phyloP scores from a whole-genome alignment of 2,113 vertebrate genomes.

The Microcebus lehilahytsara region DNA sequence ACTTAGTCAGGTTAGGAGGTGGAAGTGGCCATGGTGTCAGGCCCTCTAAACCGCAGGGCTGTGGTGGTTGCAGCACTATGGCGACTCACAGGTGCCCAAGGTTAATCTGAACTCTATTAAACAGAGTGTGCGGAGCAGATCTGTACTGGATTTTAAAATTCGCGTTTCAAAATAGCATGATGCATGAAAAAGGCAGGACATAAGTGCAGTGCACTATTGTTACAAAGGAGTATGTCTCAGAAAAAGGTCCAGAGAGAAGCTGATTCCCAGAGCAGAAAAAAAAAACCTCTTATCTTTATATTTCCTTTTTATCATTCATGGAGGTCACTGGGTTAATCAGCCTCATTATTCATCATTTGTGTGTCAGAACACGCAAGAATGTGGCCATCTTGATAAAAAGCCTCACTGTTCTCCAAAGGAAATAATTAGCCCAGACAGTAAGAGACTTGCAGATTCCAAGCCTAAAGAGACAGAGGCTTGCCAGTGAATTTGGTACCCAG shows the following conservation, averaged over 20 bases:
- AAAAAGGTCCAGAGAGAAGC: background rate
- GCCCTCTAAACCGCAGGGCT: background rate
- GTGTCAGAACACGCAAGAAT: background rate
- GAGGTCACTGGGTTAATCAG: constrained; percentile 60
- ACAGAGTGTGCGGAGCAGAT: background rate
- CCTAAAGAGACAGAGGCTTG: background rate
- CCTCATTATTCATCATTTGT: constrained; percentile 39
- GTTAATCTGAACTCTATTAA: constrained; percentile 6
- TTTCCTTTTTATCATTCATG: constrained; percentile 37
- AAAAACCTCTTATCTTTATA: background rate
- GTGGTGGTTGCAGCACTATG: background rate
- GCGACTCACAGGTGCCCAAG: background rate
- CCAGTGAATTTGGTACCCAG: background rate
- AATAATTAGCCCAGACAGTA: constrained; percentile 38
- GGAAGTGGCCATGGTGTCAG: background rate
- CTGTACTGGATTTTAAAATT: background rate
- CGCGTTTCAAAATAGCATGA: background rate
- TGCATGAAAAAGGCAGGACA: background rate
- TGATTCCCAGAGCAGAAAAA: background rate
- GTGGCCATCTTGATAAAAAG: constrained; percentile 42
- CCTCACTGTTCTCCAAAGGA: constrained; percentile 59
- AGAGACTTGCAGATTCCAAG: background rate
- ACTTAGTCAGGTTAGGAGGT: background rate
- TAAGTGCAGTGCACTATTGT: background rate
- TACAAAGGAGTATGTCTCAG: background rate